Percentiles rank a stretch among this genome's conserved stretches.
Evolutionary conservation across 2,797 vertebrate species (phyloP).

Genomic region (Manis pentadactyla): DNA sequence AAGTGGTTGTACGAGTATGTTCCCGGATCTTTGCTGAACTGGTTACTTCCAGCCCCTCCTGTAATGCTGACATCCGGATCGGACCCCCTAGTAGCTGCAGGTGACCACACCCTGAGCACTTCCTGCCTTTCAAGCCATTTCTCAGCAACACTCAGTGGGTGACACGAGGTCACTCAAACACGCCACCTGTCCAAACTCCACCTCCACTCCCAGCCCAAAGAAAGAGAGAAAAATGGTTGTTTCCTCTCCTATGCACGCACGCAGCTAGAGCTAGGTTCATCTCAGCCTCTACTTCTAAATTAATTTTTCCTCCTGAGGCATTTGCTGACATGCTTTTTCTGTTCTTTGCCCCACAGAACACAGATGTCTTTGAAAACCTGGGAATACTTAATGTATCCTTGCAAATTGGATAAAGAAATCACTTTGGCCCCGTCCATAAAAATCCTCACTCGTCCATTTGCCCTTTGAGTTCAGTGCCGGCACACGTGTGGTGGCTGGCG

Average conservation of each 20-base stretch:
- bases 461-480: not conserved
- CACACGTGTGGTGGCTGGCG: rapidly evolving
- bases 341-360: not conserved
- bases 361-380: not conserved
- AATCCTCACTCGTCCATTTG: rapidly evolving
- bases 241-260: not conserved
- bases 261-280: not conserved
- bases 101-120: constrained; percentile 66
- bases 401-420: not conserved
- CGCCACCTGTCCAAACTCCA: constrained; percentile 79
- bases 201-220: not conserved
- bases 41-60: constrained; percentile 25
- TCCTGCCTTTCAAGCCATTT: constrained; percentile 19
- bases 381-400: not conserved
- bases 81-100: not conserved
- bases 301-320: not conserved
- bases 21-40: not conserved
- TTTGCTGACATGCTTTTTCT: not conserved
- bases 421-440: not conserved
- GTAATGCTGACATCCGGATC: constrained; percentile 37
- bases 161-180: constrained; percentile 82
- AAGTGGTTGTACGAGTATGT: rapidly evolving
- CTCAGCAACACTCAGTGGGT: constrained; percentile 54
- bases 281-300: not conserved
- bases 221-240: not conserved